These are phyloP conservation scores for Tholera decimalis DNA, from an alignment of 2,888 invertebrate species.

Conservation along the genomic window DNA sequence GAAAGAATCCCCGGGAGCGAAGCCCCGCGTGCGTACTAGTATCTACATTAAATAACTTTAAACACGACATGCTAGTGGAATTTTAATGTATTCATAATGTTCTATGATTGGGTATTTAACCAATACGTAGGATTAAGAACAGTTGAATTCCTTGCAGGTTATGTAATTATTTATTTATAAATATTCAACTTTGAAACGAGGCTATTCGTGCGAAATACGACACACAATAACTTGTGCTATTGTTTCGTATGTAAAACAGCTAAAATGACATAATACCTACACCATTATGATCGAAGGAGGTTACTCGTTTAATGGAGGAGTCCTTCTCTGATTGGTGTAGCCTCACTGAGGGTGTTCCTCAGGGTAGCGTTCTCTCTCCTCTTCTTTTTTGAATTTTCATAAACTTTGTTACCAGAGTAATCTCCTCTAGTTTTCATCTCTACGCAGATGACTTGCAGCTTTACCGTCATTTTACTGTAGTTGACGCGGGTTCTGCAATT, in stretches of 20 bases:
- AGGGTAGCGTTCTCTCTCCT: too few species aligned
- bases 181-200: conserved; percentile 38
- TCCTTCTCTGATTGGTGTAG: too few species aligned
- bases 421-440: too few species aligned
- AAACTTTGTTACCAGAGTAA: too few species aligned
- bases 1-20: too few species aligned
- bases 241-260: conserved; percentile 51
- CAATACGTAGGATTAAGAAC: conserved; percentile 16
- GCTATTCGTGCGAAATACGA: conserved; percentile 35
- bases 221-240: conserved; percentile 34
- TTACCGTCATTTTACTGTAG: too few species aligned
- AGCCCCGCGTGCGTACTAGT: too few species aligned
- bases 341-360: too few species aligned
- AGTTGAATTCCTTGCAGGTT: conserved; percentile 18
- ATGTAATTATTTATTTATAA: conserved; percentile 34
- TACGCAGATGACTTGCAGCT: too few species aligned
- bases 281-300: conserved; percentile 45
- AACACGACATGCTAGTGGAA: neutral
- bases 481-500: too few species aligned
- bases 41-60: neutral
- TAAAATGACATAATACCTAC: conserved; percentile 42
- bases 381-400: too few species aligned
- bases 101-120: conserved; percentile 3
- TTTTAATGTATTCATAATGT: conserved; percentile 1
- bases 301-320: conserved; percentile 42